These are phyloP conservation scores for Drosophila meridiana DNA, from an alignment of 2,888 invertebrate genomes.

Conservation along the genomic window DNA sequence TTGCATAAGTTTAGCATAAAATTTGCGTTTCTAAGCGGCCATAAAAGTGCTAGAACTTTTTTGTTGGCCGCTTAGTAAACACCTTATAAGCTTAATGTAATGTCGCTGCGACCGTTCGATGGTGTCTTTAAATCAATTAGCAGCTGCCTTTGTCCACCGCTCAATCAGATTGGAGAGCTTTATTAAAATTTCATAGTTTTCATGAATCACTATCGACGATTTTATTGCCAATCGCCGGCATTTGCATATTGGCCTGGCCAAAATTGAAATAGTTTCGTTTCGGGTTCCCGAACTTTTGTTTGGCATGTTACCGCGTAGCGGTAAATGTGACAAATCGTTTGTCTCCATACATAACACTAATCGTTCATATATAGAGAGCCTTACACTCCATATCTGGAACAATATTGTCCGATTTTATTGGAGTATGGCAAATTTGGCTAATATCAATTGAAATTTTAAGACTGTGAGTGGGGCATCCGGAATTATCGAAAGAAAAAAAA, in stretches of 20 bases:
- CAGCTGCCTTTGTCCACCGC: conserved; percentile 29
- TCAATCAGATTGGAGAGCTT: conserved; percentile 44
- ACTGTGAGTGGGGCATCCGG: neutral
- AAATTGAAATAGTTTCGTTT: conserved; percentile 10
- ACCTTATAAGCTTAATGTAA: conserved; percentile 79
- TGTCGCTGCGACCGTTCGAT: conserved; percentile 45
- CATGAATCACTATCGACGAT: conserved; percentile 28
- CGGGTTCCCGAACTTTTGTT: neutral
- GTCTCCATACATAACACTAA: conserved; percentile 7
- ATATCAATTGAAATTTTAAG: neutral
- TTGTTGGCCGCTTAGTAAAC: conserved; percentile 54
- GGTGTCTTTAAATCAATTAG: conserved; percentile 76
- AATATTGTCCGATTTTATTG: neutral
- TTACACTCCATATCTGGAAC: neutral
- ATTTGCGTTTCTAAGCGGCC: conserved; percentile 57
- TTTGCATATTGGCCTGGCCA: conserved; percentile 23
- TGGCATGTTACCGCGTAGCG: conserved; percentile 4
- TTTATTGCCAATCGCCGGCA: conserved; percentile 13
- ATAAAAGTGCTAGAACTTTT: conserved; percentile 54
- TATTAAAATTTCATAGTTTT: conserved; percentile 32
- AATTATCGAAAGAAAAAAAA: neutral
- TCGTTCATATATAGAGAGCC: conserved; percentile 1
- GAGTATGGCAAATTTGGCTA: neutral
- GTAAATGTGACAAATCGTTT: conserved; percentile 42
- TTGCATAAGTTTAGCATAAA: conserved; percentile 66